phyloP scores from a whole-genome alignment of 2,113 vertebrate genomes.

The Oostethus manadensis region DNA sequence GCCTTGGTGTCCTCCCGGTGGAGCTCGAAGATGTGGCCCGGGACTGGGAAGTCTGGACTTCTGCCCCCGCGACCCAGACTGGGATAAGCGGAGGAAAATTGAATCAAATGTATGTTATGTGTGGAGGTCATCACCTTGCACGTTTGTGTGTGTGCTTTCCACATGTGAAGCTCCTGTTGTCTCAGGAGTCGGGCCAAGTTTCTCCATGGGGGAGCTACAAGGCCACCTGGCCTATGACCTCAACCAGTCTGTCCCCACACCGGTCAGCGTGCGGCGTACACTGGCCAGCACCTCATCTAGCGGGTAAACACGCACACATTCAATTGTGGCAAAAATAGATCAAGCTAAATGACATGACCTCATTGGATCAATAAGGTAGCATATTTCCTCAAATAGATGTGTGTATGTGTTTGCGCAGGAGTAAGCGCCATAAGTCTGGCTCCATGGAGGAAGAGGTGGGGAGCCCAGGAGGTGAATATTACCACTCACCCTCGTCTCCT shows the following conservation, averaged over 20 bases:
- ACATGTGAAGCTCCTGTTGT: slow-evolving; percentile 82
- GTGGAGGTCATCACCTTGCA: neutral
- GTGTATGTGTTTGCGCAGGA: slow-evolving; percentile 67
- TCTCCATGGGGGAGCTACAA: slow-evolving; percentile 94
- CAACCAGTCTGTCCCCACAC: slow-evolving; percentile 79
- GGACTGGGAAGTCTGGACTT: no score
- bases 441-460: slow-evolving; percentile 95
- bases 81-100: no score
- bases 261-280: slow-evolving; percentile 86
- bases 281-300: slow-evolving; percentile 94
- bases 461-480: slow-evolving; percentile 93
- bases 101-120: no score
- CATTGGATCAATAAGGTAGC: neutral
- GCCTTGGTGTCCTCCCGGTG: no score
- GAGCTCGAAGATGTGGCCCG: no score
- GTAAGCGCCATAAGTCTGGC: slow-evolving; percentile 94
- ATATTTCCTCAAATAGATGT: neutral
- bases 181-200: slow-evolving; percentile 88
- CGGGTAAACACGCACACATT: slow-evolving; percentile 61
- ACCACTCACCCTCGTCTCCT: slow-evolving; percentile 91
- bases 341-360: no score
- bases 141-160: slow-evolving; percentile 9
- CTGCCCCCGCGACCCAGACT: no score
- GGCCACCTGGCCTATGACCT: slow-evolving; percentile 96
- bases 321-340: no score